Evolutionary conservation across 2,888 invertebrate genomes (phyloP).

Genomic region (Drepanosiphum platanoidis): DNA sequence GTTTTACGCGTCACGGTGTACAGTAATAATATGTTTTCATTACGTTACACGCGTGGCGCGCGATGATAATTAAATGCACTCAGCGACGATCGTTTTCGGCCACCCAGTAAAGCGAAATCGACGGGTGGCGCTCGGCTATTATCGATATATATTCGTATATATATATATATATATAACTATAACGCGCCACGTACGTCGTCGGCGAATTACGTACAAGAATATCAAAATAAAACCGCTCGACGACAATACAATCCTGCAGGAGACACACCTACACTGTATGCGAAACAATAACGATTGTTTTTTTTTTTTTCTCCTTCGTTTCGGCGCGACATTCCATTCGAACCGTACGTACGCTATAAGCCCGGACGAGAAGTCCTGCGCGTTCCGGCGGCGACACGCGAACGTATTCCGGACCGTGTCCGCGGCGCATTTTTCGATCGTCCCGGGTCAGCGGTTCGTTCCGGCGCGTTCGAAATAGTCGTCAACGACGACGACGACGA

Average conservation of each 20-base stretch:
- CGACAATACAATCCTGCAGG: too few relatives aligned
- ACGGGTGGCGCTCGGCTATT: background rate
- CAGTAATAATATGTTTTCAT: background rate
- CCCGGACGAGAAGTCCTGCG: background rate
- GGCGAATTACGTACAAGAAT: too few relatives aligned
- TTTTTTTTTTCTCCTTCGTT: background rate
- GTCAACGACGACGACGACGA: background rate
- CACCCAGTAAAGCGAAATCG: background rate
- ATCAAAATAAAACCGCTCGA: too few relatives aligned
- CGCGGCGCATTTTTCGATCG: background rate
- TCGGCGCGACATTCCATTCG: background rate
- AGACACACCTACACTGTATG: too few relatives aligned
- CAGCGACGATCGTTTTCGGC: background rate
- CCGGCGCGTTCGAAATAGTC: background rate
- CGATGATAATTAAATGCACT: too few relatives aligned
- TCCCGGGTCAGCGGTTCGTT: background rate
- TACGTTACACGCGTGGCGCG: background rate
- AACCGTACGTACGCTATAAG: too few relatives aligned
- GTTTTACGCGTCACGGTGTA: background rate
- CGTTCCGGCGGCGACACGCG: background rate
- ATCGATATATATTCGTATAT: too few relatives aligned
- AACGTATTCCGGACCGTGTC: background rate
- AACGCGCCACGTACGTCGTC: background rate
- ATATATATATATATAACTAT: too few relatives aligned
- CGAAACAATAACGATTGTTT: too few relatives aligned